phyloP scores from a whole-genome alignment of 1,140 invertebrate genomes.

The Drosophila tsacasi region DNA sequence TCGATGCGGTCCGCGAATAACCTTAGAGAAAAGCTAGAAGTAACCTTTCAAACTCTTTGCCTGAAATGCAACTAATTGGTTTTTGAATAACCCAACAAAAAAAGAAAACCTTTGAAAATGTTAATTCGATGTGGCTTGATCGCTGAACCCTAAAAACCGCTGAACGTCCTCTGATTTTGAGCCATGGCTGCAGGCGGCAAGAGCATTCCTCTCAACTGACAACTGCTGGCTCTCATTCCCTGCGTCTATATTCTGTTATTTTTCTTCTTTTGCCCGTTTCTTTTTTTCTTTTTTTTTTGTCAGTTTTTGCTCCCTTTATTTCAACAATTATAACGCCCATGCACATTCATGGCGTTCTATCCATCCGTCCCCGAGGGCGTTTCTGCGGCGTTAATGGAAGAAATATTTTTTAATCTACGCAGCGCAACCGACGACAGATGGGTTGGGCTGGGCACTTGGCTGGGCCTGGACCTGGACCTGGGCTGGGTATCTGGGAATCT shows the following conservation, averaged over 20 bases:
- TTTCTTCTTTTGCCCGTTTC: too few relatives aligned
- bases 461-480: background rate
- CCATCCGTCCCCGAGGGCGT: constrained; percentile 35
- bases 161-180: constrained; percentile 1
- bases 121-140: constrained; percentile 4
- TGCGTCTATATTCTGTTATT: background rate
- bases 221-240: background rate
- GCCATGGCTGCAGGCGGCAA: constrained; percentile 2
- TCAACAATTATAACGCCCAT: constrained; percentile 31
- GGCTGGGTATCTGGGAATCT: too few relatives aligned
- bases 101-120: background rate
- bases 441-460: background rate
- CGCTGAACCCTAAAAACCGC: constrained; percentile 1
- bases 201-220: background rate
- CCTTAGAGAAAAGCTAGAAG: background rate
- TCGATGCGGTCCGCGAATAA: too few relatives aligned
- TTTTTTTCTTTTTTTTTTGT: background rate
- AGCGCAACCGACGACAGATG: constrained; percentile 45
- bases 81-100: background rate
- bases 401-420: constrained; percentile 62
- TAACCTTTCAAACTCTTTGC: background rate
- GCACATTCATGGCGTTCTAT: constrained; percentile 38
- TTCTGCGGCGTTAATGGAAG: constrained; percentile 50
- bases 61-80: background rate
- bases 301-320: constrained; percentile 7